Base-by-base conservation (phyloP, 1,140 invertebrate genomes). In the Pseudachorutes palmiensis region DNA sequence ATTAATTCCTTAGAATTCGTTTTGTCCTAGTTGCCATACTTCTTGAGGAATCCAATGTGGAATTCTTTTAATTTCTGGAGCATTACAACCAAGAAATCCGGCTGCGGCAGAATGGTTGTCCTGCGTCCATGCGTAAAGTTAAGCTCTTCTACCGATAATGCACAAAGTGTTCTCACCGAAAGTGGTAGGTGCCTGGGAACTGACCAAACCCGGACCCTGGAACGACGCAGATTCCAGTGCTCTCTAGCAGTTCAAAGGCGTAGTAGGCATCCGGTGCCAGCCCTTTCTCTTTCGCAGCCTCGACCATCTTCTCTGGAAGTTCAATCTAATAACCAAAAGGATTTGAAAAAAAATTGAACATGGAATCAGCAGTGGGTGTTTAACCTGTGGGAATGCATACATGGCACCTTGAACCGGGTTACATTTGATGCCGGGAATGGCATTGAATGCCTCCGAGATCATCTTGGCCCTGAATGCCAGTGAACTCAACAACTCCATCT, bases 221-320 rank as follows among this genome's bases (percentile, higher is more conserved):
- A 24, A 72, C 68, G n/a, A 72, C 65, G 29, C 64, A 67, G 30
- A 72, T 70, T 28, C 72, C 72, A 1, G 65, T 71, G 1, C 32
- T 57, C 28, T 74, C 68, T 0, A 74, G 58, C 9, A 74, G 51
- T 41, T 71, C 65, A 31, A 74, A 26, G 24, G 93, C 94, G 78
- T 98, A 99, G 78, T 94, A 96, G 0, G 87, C 88, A 78, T 98
- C 96, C 3, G 97, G 88, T 29, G 84, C 79, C 78, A 87, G 83
- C 2, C 84, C 84, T 59, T 80, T 82, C 32, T 83, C 82, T 77
- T 88, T 86, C 0, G 92, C 92, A 33, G 85, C 88, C 72, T 85
- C 84, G 32, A 93, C 83, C 0, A 90, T 91, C 76, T 89, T 91
- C 60, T 81, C 77, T 1, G 91, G 90, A 28, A 94, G 74, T 36